These are phyloP conservation scores for Zeugodacus cucurbitae DNA, from an alignment of 1,140 invertebrate species.

Conservation along the genomic window DNA sequence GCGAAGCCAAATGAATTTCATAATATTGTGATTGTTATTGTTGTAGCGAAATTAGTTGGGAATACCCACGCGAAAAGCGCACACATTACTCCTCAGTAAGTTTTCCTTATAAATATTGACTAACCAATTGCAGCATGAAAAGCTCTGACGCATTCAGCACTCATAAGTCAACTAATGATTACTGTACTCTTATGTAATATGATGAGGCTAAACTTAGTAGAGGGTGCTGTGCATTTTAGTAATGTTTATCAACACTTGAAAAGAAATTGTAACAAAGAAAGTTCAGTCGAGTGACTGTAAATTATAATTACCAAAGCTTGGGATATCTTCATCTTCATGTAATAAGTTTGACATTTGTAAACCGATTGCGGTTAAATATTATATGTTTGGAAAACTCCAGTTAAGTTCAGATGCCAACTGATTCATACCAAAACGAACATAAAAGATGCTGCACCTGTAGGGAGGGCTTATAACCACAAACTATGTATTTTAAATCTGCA, in stretches of 20 bases:
- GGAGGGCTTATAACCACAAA: too few species aligned
- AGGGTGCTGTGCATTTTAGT: not conserved
- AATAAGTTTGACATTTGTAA: too few species aligned
- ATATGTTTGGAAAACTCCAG: too few species aligned
- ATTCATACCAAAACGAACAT: too few species aligned
- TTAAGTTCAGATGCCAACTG: too few species aligned
- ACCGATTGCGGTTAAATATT: too few species aligned
- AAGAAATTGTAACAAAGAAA: not conserved
- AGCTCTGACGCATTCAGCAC: not conserved
- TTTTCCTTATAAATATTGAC: not conserved
- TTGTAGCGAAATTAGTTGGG: not conserved
- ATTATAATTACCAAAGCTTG: too few species aligned
- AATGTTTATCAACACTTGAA: not conserved
- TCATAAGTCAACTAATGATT: not conserved
- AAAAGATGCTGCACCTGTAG: too few species aligned
- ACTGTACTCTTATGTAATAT: not conserved
- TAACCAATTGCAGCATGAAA: not conserved
- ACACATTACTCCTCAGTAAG: not conserved
- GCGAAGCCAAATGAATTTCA: not conserved
- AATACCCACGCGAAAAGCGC: not conserved
- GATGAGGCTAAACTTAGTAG: not conserved
- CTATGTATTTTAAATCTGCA: too few species aligned
- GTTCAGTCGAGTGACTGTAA: too few species aligned
- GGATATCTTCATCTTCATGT: too few species aligned
- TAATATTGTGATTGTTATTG: conserved; percentile 8